phyloP scores from a whole-genome alignment of 2,113 vertebrate species.

The Zosterops borbonicus region DNA sequence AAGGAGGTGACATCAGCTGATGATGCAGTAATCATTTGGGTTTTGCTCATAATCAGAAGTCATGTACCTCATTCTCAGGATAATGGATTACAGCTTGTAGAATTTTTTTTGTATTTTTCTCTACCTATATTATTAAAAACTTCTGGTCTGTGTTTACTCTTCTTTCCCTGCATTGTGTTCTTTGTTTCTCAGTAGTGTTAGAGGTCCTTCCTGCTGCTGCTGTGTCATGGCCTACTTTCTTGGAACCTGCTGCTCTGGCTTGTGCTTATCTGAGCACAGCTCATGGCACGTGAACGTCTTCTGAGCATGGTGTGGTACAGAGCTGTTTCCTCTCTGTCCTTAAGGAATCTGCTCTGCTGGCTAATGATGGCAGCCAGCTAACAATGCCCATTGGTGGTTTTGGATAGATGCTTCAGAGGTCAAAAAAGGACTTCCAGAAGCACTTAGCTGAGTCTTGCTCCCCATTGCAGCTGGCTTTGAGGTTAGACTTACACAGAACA shows the following conservation, averaged over 20 bases:
- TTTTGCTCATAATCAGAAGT: background rate
- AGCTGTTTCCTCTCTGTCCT: background rate
- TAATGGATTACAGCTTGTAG: background rate
- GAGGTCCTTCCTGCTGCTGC: slow-evolving; percentile 36
- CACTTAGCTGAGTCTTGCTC: background rate
- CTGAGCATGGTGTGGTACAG: background rate
- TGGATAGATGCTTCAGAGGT: background rate
- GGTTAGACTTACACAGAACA: background rate
- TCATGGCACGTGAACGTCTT: background rate
- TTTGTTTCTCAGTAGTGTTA: background rate
- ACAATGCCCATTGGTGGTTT: background rate
- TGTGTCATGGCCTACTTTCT: slow-evolving; percentile 39
- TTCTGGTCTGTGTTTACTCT: background rate
- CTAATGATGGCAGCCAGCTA: background rate
- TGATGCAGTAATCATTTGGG: background rate
- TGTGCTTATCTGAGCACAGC: background rate
- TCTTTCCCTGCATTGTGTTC: background rate
- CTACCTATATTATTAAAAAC: background rate
- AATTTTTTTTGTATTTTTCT: background rate
- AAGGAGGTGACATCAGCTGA: background rate
- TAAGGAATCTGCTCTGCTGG: background rate
- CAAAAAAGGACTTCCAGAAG: background rate
- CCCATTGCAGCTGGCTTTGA: background rate
- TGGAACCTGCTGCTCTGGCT: slow-evolving; percentile 29
- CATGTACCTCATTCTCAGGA: background rate